Evolutionary conservation across 2,797 vertebrate species (phyloP), one percentile per base, ranked within the genome.

Genomic region (Danio albolineatus): DNA sequence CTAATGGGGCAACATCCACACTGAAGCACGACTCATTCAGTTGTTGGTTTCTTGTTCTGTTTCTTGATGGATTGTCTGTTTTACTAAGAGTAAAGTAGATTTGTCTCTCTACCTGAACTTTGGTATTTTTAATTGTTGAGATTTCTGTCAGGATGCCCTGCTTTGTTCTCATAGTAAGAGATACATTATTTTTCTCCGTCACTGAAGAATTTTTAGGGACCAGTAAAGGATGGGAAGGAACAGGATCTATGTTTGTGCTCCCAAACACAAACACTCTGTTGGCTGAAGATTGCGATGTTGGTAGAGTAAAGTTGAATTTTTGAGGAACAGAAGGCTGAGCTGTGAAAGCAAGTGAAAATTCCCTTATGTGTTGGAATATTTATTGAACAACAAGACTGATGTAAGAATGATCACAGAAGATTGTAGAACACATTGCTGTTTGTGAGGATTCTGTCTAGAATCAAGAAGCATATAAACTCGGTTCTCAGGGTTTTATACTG

Each of bases 11-110:
- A 36, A 67, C 53, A 43, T 38, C 49, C 13, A 21, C 2, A 53
- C 60, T 6, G 0, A 53, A 9, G 12, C 13, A 2, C 53, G 49
- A 7, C 13, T 65, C 2, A 2, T 53, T 53, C 13, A 43, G 17
- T 75, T 38, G 36, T 51, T 8, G 10, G 14, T 49, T 6, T 19
- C 10, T n/a, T 10, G 8, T 19, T 65, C 12, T 56, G 9, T 54
- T 65, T 2, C 0, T 21, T 36, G 38, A 43, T 38, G 2, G 12
- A 76, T 48, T n/a, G 6, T 65, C 49, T 16, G 39, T 17, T 54
- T 76, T 65, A 8, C 61, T 49, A 19, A 76, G 39, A 28, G 61
- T 76, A 12, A 75, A 75, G 59, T 75, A 53, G 36, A 64, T 75
- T 75, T 75, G 51, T 8, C 36, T 17, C 60, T 75, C 59, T 53